These are phyloP conservation scores for Mormyrus lacerda DNA, from an alignment of 2,113 vertebrate genomes.

Conservation along the genomic window DNA sequence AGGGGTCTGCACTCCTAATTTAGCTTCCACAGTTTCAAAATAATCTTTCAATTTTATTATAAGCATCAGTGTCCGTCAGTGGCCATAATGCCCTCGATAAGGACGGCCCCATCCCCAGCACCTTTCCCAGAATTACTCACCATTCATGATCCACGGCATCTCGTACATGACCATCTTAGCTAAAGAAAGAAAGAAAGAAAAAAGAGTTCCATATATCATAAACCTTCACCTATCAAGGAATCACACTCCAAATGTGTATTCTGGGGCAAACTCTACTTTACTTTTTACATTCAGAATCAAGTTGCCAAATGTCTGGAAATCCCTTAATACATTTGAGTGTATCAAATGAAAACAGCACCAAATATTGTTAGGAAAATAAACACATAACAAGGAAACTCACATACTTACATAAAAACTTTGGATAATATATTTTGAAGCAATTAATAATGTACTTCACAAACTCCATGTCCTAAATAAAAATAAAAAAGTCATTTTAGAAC, in stretches of 20 bases:
- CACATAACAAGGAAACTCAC: neutral
- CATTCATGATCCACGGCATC: constrained; percentile 99
- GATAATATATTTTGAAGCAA: constrained; percentile 96
- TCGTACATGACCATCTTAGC: constrained; percentile 97
- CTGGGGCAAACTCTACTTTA: no score
- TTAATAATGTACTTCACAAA: constrained; percentile 89
- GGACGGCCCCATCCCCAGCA: neutral
- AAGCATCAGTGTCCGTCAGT: neutral
- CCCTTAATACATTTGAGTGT: neutral
- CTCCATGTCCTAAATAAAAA: constrained; percentile 84
- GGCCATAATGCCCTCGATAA: neutral
- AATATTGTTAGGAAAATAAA: neutral
- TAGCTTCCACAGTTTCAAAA: neutral
- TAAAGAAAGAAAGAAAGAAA: constrained; percentile 58
- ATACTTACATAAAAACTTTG: constrained; percentile 95
- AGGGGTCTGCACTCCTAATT: neutral
- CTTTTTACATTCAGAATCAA: no score
- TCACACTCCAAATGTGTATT: neutral
- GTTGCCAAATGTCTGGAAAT: neutral
- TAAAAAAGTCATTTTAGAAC: neutral
- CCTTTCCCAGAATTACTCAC: constrained; percentile 55
- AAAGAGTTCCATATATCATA: constrained; percentile 2
- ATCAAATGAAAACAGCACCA: neutral
- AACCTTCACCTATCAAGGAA: neutral
- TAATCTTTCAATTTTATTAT: neutral